phyloP scores from a whole-genome alignment of 2,888 invertebrate species.

The Drosophila peninsularis region DNA sequence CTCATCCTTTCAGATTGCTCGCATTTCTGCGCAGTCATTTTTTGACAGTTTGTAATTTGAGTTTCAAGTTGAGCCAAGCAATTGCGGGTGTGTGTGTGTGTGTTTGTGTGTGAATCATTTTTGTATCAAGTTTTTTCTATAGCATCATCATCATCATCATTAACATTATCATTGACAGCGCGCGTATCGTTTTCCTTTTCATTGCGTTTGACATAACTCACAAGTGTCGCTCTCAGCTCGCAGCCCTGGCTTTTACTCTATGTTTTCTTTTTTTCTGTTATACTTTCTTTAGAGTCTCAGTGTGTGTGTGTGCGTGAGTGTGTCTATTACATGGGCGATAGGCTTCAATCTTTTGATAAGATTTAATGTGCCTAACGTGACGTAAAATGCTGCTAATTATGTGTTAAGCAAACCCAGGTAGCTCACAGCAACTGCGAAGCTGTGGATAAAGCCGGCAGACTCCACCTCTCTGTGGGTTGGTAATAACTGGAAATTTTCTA shows the following conservation, averaged over 20 bases:
- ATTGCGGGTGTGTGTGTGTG: slow-evolving; percentile 18
- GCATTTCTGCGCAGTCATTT: slow-evolving; percentile 49
- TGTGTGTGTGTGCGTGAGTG: not conserved
- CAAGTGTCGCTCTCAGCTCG: slow-evolving; percentile 41
- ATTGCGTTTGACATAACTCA: slow-evolving; percentile 65
- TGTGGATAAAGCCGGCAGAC: not conserved
- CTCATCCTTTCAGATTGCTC: slow-evolving; percentile 25
- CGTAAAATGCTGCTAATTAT: slow-evolving; percentile 70
- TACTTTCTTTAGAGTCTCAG: slow-evolving; percentile 42
- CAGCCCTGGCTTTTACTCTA: slow-evolving; percentile 29
- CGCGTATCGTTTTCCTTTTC: slow-evolving; percentile 52
- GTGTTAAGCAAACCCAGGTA: slow-evolving; percentile 54
- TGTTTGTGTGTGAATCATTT: slow-evolving; percentile 21
- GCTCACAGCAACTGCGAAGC: slow-evolving; percentile 8
- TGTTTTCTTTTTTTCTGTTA: slow-evolving; percentile 47
- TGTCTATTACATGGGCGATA: slow-evolving; percentile 28
- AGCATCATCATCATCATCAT: slow-evolving; percentile 15
- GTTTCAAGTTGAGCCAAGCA: slow-evolving; percentile 32
- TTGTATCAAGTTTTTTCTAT: slow-evolving; percentile 27
- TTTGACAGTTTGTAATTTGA: slow-evolving; percentile 60
- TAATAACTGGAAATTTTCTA: slow-evolving; percentile 15
- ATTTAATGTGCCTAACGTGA: slow-evolving; percentile 63
- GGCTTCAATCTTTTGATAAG: slow-evolving; percentile 63
- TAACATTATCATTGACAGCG: slow-evolving; percentile 15
- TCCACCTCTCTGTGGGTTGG: not conserved